These are phyloP conservation scores for Percina caprodes DNA, from an alignment of 2,113 vertebrate species.

Conservation along the genomic window DNA sequence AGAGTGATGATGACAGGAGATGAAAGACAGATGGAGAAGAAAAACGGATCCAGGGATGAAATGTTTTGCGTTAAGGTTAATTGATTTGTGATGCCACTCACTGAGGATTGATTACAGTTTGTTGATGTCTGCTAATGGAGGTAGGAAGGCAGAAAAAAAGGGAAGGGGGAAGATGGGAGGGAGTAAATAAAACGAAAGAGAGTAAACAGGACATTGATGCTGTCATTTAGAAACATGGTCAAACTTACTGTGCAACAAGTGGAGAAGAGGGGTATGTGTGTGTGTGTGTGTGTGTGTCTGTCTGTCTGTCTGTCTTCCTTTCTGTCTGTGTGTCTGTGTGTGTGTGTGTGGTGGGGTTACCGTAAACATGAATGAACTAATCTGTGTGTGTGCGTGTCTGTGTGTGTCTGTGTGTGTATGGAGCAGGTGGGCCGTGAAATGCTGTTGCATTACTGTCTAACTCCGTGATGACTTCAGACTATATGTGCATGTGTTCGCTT, in stretches of 20 bases:
- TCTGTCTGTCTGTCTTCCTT: too few species aligned
- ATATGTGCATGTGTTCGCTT: neutral
- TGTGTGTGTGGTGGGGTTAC: too few species aligned
- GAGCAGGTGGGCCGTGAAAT: neutral
- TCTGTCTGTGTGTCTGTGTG: too few species aligned
- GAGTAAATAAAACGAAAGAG: neutral
- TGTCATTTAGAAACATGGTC: neutral
- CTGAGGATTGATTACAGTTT: conserved; percentile 14
- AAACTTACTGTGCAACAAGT: neutral
- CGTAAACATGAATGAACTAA: too few species aligned
- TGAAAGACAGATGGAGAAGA: conserved; percentile 11
- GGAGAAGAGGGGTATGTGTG: neutral
- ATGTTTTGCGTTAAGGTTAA: conserved; percentile 35
- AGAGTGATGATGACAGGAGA: conserved; percentile 30
- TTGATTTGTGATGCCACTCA: conserved; percentile 32
- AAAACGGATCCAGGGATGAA: conserved; percentile 8
- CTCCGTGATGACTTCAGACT: neutral
- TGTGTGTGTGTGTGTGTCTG: neutral
- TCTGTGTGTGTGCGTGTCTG: neutral
- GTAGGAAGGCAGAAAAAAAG: neutral
- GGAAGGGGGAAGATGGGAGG: neutral
- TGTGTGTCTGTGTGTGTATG: neutral
- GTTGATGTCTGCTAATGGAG: conserved; percentile 26
- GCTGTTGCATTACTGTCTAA: neutral
- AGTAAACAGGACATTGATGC: neutral